Percentiles rank a stretch among this genome's conserved stretches.
Evolutionary conservation across 2,797 vertebrate species (phyloP).

Genomic region (Poeciliopsis paucimaculata): DNA sequence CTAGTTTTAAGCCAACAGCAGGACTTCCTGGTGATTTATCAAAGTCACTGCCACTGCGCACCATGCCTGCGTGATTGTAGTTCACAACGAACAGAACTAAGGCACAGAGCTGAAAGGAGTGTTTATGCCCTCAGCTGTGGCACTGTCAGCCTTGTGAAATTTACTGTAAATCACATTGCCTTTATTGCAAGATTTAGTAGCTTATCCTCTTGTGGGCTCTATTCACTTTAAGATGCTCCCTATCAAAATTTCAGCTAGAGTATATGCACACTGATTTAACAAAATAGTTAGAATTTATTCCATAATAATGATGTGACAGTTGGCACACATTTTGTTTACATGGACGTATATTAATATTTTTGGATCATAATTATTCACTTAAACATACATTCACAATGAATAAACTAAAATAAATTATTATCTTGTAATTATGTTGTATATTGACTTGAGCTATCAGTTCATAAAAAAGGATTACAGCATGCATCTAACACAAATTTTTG

Average conservation of each 20-base stretch:
- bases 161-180: conserved; percentile 99
- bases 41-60: conserved; percentile 98
- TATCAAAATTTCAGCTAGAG: conserved; percentile 97
- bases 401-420: not conserved
- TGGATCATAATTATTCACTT: not conserved
- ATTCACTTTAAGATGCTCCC: conserved; percentile 99
- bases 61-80: conserved; percentile 95
- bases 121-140: conserved; percentile 99
- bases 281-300: not conserved
- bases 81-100: conserved; percentile 94
- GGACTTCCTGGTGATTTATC: conserved; percentile 99
- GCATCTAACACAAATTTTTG: not conserved
- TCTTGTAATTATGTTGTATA: not conserved
- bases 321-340: conserved; percentile 91
- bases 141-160: conserved; percentile 99
- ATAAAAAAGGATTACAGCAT: not conserved
- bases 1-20: conserved; percentile 99
- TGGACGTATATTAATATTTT: not conserved
- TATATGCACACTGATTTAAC: conserved; percentile 84
- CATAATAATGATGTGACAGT: not conserved
- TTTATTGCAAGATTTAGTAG: conserved; percentile 99
- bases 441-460: not conserved
- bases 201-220: conserved; percentile 98
- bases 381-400: not conserved
- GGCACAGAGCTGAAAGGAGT: conserved; percentile 94